Conservation (phyloP, 2,113 vertebrate species). For the Rhinoderma darwinii region DNA sequence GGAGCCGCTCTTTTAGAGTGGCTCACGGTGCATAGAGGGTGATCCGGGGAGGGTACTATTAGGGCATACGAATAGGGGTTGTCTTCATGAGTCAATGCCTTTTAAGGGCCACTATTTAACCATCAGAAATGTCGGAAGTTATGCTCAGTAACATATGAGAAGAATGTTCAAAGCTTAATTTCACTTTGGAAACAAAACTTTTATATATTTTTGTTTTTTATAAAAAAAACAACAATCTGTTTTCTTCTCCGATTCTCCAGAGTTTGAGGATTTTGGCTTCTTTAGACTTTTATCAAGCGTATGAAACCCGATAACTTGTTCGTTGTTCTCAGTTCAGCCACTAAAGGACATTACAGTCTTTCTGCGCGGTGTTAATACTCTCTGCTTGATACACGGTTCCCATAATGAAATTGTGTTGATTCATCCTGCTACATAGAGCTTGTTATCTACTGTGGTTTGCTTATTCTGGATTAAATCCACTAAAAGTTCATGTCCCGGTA, state of each 20-base stretch:
- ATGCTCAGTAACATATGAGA: neutral
- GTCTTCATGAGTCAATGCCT: too few species aligned
- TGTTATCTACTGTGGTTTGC: conserved; percentile 33
- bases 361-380: conserved; percentile 27
- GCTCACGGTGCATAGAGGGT: too few species aligned
- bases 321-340: neutral
- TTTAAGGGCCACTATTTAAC: neutral
- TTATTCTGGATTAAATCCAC: conserved; percentile 47
- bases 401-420: conserved; percentile 49
- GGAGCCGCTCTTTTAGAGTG: too few species aligned
- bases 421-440: conserved; percentile 19
- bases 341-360: conserved; percentile 28
- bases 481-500: conserved; percentile 44
- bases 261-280: neutral
- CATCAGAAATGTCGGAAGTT: neutral
- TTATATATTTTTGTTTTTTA: neutral
- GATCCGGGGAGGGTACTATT: too few species aligned
- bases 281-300: neutral
- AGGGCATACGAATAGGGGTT: too few species aligned
- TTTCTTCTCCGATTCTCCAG: neutral
- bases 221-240: neutral
- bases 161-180: neutral
- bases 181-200: neutral
- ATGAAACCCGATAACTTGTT: conserved; percentile 18
- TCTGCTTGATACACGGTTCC: conserved; percentile 42